Percentiles rank a stretch among this genome's conserved stretches.
These are phyloP conservation scores for Tipula helvola DNA, from an alignment of 2,888 invertebrate genomes.

Conservation along the genomic window DNA sequence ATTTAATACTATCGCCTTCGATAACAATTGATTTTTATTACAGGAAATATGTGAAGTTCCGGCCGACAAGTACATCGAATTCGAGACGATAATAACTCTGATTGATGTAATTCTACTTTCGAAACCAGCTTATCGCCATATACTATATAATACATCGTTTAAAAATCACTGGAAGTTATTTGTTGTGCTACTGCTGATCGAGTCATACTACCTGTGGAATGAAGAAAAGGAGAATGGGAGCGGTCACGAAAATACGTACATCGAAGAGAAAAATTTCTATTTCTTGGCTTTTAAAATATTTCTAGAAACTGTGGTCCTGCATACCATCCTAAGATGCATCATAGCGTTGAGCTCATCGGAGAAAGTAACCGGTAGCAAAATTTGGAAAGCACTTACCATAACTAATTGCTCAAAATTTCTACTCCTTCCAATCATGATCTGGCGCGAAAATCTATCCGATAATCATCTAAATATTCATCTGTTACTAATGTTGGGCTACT, in stretches of 20 bases:
- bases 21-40: slow-evolving; percentile 20
- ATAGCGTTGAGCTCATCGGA: slow-evolving; percentile 16
- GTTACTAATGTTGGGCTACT: slow-evolving; percentile 49
- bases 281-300: slow-evolving; percentile 41
- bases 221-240: slow-evolving; percentile 24
- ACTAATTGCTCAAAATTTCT: slow-evolving; percentile 47
- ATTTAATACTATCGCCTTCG: background rate
- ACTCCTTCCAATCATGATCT: slow-evolving; percentile 49
- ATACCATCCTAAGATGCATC: slow-evolving; percentile 11
- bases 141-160: slow-evolving; percentile 67
- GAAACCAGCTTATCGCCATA: slow-evolving; percentile 70
- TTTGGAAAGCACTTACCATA: slow-evolving; percentile 46
- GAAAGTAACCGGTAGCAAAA: slow-evolving; percentile 16
- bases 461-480: slow-evolving; percentile 38
- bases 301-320: slow-evolving; percentile 15
- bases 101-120: slow-evolving; percentile 75
- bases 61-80: slow-evolving; percentile 86
- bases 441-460: slow-evolving; percentile 38
- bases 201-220: slow-evolving; percentile 64
- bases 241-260: slow-evolving; percentile 33
- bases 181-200: slow-evolving; percentile 62
- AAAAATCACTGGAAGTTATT: slow-evolving; percentile 71
- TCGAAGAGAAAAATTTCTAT: slow-evolving; percentile 48
- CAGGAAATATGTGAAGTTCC: slow-evolving; percentile 61
- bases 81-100: slow-evolving; percentile 75